These are phyloP conservation scores for Dastarcus helophoroides DNA, from an alignment of 2,888 invertebrate species.

Conservation along the genomic window DNA sequence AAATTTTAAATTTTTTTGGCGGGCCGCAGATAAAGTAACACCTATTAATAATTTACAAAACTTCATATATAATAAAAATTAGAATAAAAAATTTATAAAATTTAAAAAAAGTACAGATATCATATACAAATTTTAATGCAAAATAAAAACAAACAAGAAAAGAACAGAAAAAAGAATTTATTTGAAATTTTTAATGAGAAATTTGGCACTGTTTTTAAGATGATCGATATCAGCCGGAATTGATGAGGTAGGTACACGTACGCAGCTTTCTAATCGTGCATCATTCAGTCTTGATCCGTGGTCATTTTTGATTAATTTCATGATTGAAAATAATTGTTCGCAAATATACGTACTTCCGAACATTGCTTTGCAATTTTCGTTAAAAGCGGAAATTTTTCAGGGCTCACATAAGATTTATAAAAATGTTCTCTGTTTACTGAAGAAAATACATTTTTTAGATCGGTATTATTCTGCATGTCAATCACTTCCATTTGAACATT, in stretches of 20 bases:
- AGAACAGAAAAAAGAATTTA: no score
- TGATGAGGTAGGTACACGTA: conserved; percentile 13
- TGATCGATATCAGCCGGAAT: conserved; percentile 11
- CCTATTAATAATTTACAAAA: no score
- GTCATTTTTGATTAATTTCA: conserved; percentile 13
- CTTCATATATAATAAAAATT: no score
- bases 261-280: conserved; percentile 14
- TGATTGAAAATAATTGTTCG: conserved; percentile 14
- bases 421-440: conserved; percentile 11
- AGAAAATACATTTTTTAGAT: conserved; percentile 10
- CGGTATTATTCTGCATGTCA: conserved; percentile 14
- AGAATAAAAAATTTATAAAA: no score
- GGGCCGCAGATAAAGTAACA: no score
- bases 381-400: conserved; percentile 13
- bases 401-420: conserved; percentile 12
- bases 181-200: no score
- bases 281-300: conserved; percentile 14
- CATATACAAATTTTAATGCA: no score
- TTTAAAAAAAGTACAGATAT: no score
- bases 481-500: conserved; percentile 14
- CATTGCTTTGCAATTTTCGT: conserved; percentile 10
- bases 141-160: no score
- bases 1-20: no score
- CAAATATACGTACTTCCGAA: conserved; percentile 14
- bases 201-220: no score